phyloP scores from a whole-genome alignment of 2,888 invertebrate genomes.

The Aspidapion aeneum region DNA sequence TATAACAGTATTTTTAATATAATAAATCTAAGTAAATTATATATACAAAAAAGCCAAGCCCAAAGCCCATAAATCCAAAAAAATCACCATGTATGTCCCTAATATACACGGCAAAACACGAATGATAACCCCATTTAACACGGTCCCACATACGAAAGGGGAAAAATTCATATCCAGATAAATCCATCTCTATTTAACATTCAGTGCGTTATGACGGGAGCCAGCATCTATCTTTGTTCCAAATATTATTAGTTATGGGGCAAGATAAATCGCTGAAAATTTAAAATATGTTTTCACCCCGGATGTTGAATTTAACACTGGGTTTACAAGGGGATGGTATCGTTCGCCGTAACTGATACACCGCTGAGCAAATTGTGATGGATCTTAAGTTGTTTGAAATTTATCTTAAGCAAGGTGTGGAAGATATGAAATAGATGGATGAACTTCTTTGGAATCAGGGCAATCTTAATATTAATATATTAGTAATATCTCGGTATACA shows the following conservation, averaged over 20 bases:
- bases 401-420: too few species aligned
- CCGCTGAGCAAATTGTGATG: too few species aligned
- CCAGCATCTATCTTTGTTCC: constrained; percentile 13
- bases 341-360: too few species aligned
- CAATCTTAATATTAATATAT: too few species aligned
- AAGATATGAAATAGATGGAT: too few species aligned
- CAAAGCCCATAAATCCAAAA: constrained; percentile 20
- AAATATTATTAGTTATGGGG: constrained; percentile 24
- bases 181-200: constrained; percentile 28
- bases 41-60: too few species aligned
- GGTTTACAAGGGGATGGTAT: too few species aligned
- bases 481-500: too few species aligned
- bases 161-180: constrained; percentile 27
- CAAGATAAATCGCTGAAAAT: constrained; percentile 26
- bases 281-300: constrained; percentile 26
- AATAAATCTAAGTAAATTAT: too few species aligned
- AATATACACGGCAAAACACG: constrained; percentile 41
- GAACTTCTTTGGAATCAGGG: too few species aligned
- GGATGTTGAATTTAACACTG: constrained; percentile 1
- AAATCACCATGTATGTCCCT: constrained; percentile 38
- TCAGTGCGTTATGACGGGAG: not conserved
- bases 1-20: constrained; percentile 22
- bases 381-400: too few species aligned
- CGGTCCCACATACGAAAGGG: constrained; percentile 36
- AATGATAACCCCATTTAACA: constrained; percentile 38